A percentile compares a stretch with the other conserved stretches of the same genome.
These are phyloP conservation scores for Aramus guarauna DNA, from an alignment of 2,113 vertebrate species.

Conservation along the genomic window DNA sequence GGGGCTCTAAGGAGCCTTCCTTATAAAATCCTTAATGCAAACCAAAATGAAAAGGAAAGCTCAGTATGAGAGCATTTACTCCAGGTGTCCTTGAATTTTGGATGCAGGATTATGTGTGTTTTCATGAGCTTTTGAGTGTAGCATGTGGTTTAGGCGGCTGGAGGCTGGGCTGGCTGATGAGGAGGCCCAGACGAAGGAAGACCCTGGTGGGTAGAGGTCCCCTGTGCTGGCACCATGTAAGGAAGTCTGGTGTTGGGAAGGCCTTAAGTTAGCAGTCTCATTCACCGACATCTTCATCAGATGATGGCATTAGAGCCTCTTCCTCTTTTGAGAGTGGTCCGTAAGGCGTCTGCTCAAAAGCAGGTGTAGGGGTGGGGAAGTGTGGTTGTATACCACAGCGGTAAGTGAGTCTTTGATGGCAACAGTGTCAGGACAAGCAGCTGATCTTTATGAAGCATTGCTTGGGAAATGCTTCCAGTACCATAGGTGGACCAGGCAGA, in stretches of 20 bases:
- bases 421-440: too few relatives aligned
- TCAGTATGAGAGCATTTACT: not conserved
- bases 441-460: not conserved
- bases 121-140: not conserved
- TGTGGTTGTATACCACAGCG: accelerated
- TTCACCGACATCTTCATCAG: accelerated
- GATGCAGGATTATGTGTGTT: not conserved
- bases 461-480: not conserved
- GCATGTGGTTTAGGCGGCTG: accelerated
- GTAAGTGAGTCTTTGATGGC: not conserved
- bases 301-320: not conserved
- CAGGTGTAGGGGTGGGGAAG: not conserved
- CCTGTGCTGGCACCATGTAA: not conserved
- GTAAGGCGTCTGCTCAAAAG: not conserved
- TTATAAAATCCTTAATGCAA: not conserved
- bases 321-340: not conserved
- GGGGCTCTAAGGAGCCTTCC: too few relatives aligned
- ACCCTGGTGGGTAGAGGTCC: not conserved
- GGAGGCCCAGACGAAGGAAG: not conserved
- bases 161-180: not conserved
- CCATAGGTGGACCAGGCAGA: not conserved
- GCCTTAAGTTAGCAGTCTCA: too few relatives aligned
- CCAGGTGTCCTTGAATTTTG: not conserved
- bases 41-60: not conserved
- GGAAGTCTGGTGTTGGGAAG: not conserved